A percentile compares a stretch with the other conserved stretches of the same genome.
These are phyloP conservation scores for Artemisiospiza belli DNA, from an alignment of 2,113 vertebrate genomes.

Conservation along the genomic window DNA sequence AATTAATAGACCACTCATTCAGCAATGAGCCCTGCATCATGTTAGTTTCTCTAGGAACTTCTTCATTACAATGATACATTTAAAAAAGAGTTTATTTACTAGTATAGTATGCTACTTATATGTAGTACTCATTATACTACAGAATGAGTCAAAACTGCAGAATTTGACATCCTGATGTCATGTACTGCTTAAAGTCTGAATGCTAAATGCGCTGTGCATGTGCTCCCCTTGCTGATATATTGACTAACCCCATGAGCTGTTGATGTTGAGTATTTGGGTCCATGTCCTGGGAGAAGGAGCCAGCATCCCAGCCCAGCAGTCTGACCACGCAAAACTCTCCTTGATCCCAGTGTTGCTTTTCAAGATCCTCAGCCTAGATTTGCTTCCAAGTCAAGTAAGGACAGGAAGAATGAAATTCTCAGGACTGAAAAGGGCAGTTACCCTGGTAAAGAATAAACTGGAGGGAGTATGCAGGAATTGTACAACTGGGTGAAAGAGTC, in stretches of 20 bases:
- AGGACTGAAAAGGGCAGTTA: neutral
- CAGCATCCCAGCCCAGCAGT: neutral
- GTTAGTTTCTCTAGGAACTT: neutral
- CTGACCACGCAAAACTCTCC: neutral
- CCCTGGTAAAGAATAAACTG: neutral
- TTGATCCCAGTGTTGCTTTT: neutral
- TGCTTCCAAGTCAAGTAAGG: neutral
- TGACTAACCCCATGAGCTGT: neutral
- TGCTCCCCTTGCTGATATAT: neutral
- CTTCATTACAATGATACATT: neutral
- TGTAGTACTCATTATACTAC: neutral
- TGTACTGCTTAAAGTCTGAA: neutral
- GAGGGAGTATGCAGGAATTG: neutral
- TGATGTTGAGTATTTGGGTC: neutral
- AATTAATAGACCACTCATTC: conserved; percentile 30
- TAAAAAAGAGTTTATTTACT: neutral
- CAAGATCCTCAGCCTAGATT: neutral
- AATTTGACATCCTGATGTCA: neutral
- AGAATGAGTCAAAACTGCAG: neutral
- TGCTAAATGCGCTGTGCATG: neutral
- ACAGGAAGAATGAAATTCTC: neutral
- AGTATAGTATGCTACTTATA: too few species aligned
- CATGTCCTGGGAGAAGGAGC: neutral
- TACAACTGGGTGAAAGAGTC: neutral
- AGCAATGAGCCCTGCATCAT: neutral